Evolutionary conservation across 2,797 vertebrate species (phyloP).

Genomic region (Rhabdophis nuchalis): DNA sequence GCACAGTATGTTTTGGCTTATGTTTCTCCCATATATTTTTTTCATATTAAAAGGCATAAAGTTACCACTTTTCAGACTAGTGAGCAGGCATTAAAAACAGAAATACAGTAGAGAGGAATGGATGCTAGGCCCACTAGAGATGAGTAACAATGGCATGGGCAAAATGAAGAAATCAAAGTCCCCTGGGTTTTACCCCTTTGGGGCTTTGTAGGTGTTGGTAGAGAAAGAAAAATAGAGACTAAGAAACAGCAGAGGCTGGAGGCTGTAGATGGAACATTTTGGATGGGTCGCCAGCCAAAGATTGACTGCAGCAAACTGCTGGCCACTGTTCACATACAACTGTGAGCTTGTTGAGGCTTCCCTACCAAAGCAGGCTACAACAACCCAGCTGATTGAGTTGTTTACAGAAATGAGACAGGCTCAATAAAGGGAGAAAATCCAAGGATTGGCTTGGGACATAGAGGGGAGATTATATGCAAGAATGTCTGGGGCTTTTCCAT

Average conservation of each 20-base stretch:
- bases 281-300: conserved; percentile 63
- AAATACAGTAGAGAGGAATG: neutral
- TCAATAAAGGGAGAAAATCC: conserved; percentile 64
- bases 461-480: conserved; percentile 42
- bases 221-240: conserved; percentile 23
- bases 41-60: neutral
- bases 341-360: conserved; percentile 62
- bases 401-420: conserved; percentile 53
- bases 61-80: neutral
- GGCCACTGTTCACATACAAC: conserved; percentile 49
- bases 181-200: neutral
- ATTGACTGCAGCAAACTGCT: conserved; percentile 53
- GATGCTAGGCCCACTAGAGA: neutral
- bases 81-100: neutral
- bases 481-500: conserved; percentile 66
- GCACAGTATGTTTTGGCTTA: neutral
- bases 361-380: conserved; percentile 39
- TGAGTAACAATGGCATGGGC: neutral
- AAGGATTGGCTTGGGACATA: conserved; percentile 65
- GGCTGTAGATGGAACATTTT: conserved; percentile 65
- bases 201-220: neutral
- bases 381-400: conserved; percentile 31
- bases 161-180: conserved; percentile 33
- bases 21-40: neutral
- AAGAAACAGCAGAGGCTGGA: conserved; percentile 33